phyloP scores from a whole-genome alignment of 1,140 invertebrate genomes.

The Leptopilina clavipes region DNA sequence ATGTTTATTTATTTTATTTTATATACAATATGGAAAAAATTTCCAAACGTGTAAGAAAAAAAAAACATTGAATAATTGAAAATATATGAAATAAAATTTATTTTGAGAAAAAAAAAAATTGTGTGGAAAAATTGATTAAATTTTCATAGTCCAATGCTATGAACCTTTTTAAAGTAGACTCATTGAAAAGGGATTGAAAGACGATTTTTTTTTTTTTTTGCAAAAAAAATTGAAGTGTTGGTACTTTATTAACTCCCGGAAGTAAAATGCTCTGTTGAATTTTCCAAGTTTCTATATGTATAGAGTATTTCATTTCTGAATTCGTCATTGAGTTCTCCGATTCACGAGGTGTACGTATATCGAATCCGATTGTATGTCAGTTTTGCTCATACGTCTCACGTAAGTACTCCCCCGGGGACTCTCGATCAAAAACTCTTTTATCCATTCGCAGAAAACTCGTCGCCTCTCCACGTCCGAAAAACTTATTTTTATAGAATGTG shows the following conservation, averaged over 20 bases:
- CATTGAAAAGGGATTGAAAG: conserved; percentile 3
- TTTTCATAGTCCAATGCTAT: background rate
- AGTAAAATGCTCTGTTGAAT: conserved; percentile 20
- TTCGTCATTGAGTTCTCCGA: conserved; percentile 22
- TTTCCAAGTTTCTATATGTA: conserved; percentile 4
- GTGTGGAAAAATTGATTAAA: background rate
- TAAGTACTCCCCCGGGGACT: conserved; percentile 50
- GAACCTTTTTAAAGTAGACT: background rate
- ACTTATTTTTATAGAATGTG: conserved; percentile 54
- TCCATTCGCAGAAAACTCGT: conserved; percentile 51
- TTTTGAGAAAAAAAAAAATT: too few species aligned
- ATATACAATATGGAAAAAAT: too few species aligned
- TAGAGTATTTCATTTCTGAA: conserved; percentile 21
- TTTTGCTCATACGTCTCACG: conserved; percentile 46
- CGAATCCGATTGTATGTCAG: conserved; percentile 32
- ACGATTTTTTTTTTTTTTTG: conserved; percentile 21
- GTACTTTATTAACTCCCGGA: conserved; percentile 21
- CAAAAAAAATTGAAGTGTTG: background rate
- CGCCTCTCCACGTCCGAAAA: conserved; percentile 49
- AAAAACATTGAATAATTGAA: too few species aligned
- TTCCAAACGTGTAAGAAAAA: too few species aligned
- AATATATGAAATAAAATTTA: too few species aligned
- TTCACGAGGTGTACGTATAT: conserved; percentile 29
- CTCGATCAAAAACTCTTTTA: conserved; percentile 54
- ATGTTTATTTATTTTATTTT: too few species aligned